These are phyloP conservation scores for Propithecus coquereli DNA, from an alignment of 2,113 vertebrate species.

Conservation along the genomic window DNA sequence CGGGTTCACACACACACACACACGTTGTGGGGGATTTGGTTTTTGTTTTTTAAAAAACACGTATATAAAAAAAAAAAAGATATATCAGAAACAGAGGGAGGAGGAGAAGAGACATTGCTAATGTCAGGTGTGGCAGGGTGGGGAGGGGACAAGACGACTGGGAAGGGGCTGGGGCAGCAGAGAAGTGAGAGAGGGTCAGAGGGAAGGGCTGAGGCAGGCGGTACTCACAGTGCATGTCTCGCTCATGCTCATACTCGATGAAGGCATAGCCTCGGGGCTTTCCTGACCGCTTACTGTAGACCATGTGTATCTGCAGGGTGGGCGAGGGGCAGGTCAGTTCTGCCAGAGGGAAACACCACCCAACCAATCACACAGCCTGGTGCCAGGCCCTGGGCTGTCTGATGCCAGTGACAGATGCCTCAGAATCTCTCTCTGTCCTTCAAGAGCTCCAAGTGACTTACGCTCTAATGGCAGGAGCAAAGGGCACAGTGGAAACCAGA, in stretches of 20 bases:
- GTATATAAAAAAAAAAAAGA: conserved; percentile 72
- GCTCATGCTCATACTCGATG: conserved; percentile 96
- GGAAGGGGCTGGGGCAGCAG: conserved; percentile 49
- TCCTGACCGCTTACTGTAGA: conserved; percentile 93
- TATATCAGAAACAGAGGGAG: conserved; percentile 77
- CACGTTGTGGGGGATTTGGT: conserved; percentile 74
- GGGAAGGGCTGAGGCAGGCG: not conserved
- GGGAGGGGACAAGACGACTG: conserved; percentile 38
- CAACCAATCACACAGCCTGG: not conserved
- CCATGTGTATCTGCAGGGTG: conserved; percentile 90
- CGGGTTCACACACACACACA: conserved; percentile 74
- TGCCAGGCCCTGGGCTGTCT: not conserved
- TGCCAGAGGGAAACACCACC: no score
- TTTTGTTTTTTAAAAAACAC: conserved; percentile 73
- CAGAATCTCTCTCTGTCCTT: not conserved
- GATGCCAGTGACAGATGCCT: not conserved
- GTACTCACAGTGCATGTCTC: conserved; percentile 91
- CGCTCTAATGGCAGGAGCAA: not conserved
- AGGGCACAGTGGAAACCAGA: not conserved
- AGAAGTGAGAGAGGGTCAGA: conserved; percentile 48
- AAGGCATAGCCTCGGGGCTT: conserved; percentile 96
- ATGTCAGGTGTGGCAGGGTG: conserved; percentile 55
- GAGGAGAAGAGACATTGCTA: conserved; percentile 66
- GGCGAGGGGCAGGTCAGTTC: fast-evolving
- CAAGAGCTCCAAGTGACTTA: no score